Percentiles rank a stretch among this genome's conserved stretches.
These are phyloP conservation scores for Gymnocephalus cernua DNA, from an alignment of 2,113 vertebrate genomes.

Conservation along the genomic window DNA sequence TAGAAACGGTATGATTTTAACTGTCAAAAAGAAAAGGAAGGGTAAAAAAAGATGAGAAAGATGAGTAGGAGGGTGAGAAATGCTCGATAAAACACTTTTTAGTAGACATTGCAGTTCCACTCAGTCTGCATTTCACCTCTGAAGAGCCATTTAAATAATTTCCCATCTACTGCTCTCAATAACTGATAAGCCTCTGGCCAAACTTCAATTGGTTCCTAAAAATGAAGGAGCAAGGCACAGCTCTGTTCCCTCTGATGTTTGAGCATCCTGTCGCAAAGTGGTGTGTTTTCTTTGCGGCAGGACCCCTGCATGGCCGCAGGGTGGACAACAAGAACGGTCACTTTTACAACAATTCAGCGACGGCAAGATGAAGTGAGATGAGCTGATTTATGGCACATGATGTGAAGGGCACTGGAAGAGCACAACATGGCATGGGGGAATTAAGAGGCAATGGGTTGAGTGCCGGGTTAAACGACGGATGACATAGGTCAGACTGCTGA, in stretches of 20 bases:
- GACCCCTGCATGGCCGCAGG: not conserved
- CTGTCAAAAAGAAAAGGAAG: not conserved
- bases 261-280: not conserved
- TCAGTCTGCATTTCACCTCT: slow-evolving; percentile 44
- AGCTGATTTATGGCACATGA: slow-evolving; percentile 20
- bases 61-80: slow-evolving; percentile 37
- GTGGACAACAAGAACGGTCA: slow-evolving; percentile 17
- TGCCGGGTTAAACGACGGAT: slow-evolving; percentile 25
- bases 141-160: slow-evolving; percentile 62
- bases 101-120: slow-evolving; percentile 45
- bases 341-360: slow-evolving; percentile 23
- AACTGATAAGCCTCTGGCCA: slow-evolving; percentile 57
- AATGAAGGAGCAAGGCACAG: slow-evolving; percentile 31
- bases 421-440: slow-evolving; percentile 2
- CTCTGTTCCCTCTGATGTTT: slow-evolving; percentile 35
- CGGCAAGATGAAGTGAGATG: not conserved
- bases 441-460: not conserved
- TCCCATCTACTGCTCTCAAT: slow-evolving; percentile 60
- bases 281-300: slow-evolving; percentile 13
- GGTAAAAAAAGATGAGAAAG: slow-evolving; percentile 14
- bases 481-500: slow-evolving; percentile 33
- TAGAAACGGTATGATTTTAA: not conserved
- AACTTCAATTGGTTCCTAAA: slow-evolving; percentile 56
- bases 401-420: slow-evolving; percentile 31
- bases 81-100: slow-evolving; percentile 61